phyloP scores from a whole-genome alignment of 2,888 invertebrate genomes.

The Aleiodes alternator region DNA sequence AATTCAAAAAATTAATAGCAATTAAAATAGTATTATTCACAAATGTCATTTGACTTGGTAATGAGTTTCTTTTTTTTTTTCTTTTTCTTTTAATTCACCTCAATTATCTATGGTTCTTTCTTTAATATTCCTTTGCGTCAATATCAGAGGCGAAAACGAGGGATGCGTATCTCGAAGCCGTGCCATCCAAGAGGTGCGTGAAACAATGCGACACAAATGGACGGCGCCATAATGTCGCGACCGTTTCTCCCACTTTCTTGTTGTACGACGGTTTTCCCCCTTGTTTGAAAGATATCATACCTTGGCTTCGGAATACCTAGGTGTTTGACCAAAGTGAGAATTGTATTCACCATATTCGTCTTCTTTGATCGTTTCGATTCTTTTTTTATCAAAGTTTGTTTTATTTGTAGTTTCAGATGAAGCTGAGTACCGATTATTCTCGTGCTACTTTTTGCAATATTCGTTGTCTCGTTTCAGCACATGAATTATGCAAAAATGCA shows the following conservation, averaged over 20 bases:
- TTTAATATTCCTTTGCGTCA: not conserved
- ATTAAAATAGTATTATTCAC: too few relatives aligned
- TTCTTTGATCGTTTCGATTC: constrained; percentile 30
- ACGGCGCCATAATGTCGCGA: constrained; percentile 63
- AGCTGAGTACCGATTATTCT: not conserved
- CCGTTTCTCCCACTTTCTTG: constrained; percentile 37
- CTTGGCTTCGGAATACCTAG: constrained; percentile 31
- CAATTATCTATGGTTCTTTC: not conserved
- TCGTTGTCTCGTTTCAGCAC: not conserved
- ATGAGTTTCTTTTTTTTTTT: not conserved
- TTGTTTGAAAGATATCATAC: constrained; percentile 16
- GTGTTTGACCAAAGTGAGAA: constrained; percentile 31
- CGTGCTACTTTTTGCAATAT: not conserved
- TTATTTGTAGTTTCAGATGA: too few relatives aligned
- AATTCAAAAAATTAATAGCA: too few relatives aligned
- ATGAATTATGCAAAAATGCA: too few relatives aligned
- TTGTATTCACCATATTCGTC: constrained; percentile 9
- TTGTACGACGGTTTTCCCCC: constrained; percentile 39
- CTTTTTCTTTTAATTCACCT: not conserved
- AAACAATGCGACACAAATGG: constrained; percentile 68
- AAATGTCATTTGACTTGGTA: too few relatives aligned
- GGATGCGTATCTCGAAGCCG: constrained; percentile 53
- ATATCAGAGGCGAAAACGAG: constrained; percentile 25
- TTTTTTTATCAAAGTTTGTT: not conserved
- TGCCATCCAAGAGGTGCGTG: constrained; percentile 60